A percentile compares a stretch with the other conserved stretches of the same genome.
Conservation (phyloP, 1,140 invertebrate genomes). For the Drosophila burlai region DNA sequence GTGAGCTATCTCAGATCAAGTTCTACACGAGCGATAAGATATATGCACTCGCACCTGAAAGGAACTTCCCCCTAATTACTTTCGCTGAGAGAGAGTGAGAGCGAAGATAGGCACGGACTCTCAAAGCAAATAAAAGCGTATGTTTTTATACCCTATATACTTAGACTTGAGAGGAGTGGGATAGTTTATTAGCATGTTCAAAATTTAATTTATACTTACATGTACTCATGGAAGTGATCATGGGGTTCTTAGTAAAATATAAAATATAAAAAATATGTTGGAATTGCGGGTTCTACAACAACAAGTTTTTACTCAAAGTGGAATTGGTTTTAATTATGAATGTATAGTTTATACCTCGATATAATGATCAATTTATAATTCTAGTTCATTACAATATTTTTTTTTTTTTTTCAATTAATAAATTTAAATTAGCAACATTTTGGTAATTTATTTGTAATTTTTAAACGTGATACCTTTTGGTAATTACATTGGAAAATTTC, state of each 20-base stretch:
- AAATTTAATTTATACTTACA: too few relatives aligned
- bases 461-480: neutral
- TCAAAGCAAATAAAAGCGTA: constrained; percentile 56
- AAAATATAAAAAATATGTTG: too few relatives aligned
- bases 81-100: constrained; percentile 53
- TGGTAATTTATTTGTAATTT: neutral
- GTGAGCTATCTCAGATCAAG: constrained; percentile 30
- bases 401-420: too few relatives aligned
- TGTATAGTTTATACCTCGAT: neutral
- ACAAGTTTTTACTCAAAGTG: neutral
- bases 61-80: constrained; percentile 36
- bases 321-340: too few relatives aligned
- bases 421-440: neutral
- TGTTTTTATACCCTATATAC: constrained; percentile 30
- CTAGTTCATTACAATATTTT: too few relatives aligned
- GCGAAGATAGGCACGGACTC: constrained; percentile 42
- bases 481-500: neutral
- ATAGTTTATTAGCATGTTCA: too few relatives aligned
- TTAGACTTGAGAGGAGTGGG: neutral
- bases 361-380: too few relatives aligned
- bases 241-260: too few relatives aligned
- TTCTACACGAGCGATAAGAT: constrained; percentile 63
- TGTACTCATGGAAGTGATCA: too few relatives aligned
- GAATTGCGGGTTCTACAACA: neutral
- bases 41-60: constrained; percentile 15